phyloP scores from a whole-genome alignment of 1,140 invertebrate genomes.

The Scylla paramamosain region DNA sequence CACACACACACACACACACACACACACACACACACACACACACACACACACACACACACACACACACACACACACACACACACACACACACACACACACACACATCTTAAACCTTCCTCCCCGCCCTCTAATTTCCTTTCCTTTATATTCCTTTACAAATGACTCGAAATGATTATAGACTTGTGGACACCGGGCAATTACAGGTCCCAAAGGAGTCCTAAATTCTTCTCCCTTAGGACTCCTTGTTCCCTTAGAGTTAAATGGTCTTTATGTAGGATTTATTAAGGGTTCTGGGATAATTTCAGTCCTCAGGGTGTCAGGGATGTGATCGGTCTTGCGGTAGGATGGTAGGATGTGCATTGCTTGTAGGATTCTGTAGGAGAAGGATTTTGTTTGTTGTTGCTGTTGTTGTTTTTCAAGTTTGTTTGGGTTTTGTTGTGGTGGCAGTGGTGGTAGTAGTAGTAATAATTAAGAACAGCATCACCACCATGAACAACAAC shows the following conservation, averaged over 20 bases:
- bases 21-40: not conserved
- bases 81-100: not conserved
- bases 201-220: not conserved
- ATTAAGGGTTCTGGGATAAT: not conserved
- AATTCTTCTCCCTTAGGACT: not conserved
- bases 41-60: slow-evolving; percentile 4
- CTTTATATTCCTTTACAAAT: slow-evolving; percentile 3
- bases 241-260: not conserved
- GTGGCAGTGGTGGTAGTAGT: not conserved
- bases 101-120: not conserved
- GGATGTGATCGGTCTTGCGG: not conserved
- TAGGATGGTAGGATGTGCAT: not conserved
- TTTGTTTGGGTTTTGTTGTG: not conserved
- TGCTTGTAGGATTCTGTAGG: no score
- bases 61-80: slow-evolving; percentile 19
- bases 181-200: not conserved
- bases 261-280: not conserved
- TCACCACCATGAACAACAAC: no score
- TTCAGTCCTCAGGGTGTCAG: not conserved
- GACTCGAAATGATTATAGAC: slow-evolving; percentile 11
- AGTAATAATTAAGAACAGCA: no score
- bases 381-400: not conserved
- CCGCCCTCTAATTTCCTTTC: not conserved
- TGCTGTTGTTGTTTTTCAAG: no score
- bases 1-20: not conserved